Evolutionary conservation across 2,888 invertebrate species (phyloP).

Genomic region (Amphipyra berbera): DNA sequence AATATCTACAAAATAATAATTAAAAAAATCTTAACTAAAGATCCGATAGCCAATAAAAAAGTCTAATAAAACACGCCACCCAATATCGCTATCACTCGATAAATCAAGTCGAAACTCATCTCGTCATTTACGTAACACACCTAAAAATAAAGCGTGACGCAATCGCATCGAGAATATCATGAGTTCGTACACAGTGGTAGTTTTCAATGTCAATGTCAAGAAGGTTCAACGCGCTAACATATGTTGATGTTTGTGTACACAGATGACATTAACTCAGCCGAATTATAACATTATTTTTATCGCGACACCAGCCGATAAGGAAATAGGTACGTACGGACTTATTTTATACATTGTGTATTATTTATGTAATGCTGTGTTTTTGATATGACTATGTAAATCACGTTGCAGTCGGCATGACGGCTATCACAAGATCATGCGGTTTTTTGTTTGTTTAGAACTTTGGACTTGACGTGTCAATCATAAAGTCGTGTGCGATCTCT

Average conservation of each 20-base stretch:
- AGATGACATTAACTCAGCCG: conserved; percentile 53
- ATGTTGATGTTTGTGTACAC: conserved; percentile 52
- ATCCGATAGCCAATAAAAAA: neutral
- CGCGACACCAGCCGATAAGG: conserved; percentile 50
- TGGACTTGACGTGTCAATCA: neutral
- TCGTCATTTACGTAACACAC: conserved; percentile 25
- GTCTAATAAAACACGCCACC: neutral
- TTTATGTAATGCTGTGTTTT: conserved; percentile 41
- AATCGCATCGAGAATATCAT: conserved; percentile 39
- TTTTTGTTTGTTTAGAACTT: conserved; percentile 5
- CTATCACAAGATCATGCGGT: conserved; percentile 21
- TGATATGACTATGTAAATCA: conserved; percentile 27
- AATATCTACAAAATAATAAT: neutral
- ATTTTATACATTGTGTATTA: conserved; percentile 22
- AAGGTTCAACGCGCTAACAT: conserved; percentile 49
- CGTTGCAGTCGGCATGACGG: conserved; percentile 32
- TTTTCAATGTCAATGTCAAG: conserved; percentile 72
- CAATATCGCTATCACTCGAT: conserved; percentile 10
- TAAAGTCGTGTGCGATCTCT: neutral
- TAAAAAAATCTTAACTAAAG: neutral
- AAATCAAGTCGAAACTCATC: conserved; percentile 25
- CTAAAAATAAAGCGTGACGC: conserved; percentile 49
- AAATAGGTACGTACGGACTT: conserved; percentile 22
- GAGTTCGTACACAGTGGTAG: conserved; percentile 54
- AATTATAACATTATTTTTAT: conserved; percentile 53